Percentiles rank a stretch among this genome's conserved stretches.
Conservation (phyloP, 2,113 vertebrate species). For the Onychostoma macrolepis region DNA sequence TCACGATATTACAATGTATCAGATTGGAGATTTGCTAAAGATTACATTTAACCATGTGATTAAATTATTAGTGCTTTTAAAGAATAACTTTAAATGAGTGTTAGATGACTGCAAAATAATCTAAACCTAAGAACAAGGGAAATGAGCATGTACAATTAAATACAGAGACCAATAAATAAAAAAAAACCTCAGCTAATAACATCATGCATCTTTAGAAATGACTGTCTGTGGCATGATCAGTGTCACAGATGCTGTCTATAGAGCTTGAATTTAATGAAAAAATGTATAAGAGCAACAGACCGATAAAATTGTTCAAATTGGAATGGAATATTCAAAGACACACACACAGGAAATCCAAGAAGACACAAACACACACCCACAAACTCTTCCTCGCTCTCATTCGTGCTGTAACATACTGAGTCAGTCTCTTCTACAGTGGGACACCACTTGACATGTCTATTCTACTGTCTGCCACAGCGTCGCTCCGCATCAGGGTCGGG, state of each 20-base stretch:
- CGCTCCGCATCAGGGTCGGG: constrained; percentile 21
- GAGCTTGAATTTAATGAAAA: not conserved
- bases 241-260: not conserved
- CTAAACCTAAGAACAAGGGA: too few species aligned
- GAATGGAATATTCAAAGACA: constrained; percentile 5
- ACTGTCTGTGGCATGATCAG: not conserved
- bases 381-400: not conserved
- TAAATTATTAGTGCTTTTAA: too few species aligned
- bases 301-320: not conserved
- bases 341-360: not conserved
- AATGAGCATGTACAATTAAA: too few species aligned
- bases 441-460: constrained; percentile 35
- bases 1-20: not conserved
- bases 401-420: constrained; percentile 12
- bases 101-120: not conserved
- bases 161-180: too few species aligned
- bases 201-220: not conserved
- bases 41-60: not conserved
- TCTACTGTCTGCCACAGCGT: constrained; percentile 11
- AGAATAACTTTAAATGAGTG: not conserved
- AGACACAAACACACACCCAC: not conserved
- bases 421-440: constrained; percentile 25
- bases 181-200: not conserved
- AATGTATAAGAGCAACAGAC: not conserved
- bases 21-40: not conserved